Conservation (phyloP, 2,113 vertebrate species). For the Nerophis lumbriciformis region DNA sequence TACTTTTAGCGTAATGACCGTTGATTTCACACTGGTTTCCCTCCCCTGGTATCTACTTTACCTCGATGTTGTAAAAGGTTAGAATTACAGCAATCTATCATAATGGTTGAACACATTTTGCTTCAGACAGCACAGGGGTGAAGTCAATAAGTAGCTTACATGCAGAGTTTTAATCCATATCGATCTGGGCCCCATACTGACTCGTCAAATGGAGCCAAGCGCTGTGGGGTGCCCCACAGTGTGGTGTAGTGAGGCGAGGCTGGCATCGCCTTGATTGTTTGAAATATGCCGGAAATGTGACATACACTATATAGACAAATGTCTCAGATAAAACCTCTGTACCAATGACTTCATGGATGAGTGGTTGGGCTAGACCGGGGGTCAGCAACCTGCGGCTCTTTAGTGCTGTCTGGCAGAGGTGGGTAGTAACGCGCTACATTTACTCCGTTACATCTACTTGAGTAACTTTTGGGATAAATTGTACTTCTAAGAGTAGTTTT, state of each 20-base stretch:
- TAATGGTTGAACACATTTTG: conserved; percentile 17
- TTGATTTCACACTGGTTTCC: conserved; percentile 14
- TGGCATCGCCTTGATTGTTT: conserved; percentile 38
- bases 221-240: conserved; percentile 41
- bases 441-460: no score
- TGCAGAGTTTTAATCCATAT: conserved; percentile 65
- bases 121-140: conserved; percentile 13
- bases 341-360: neutral
- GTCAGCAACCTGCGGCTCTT: no score
- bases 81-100: conserved; percentile 15
- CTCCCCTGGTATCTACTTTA: conserved; percentile 9
- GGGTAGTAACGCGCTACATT: no score
- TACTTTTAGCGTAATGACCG: conserved; percentile 2
- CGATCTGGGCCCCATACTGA: conserved; percentile 59
- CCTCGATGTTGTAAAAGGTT: conserved; percentile 10
- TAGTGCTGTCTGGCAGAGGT: no score
- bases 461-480: no score
- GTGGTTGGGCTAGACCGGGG: neutral
- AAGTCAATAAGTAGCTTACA: conserved; percentile 32
- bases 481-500: no score
- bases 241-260: conserved; percentile 31
- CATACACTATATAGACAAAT: neutral
- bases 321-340: neutral
- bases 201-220: conserved; percentile 51
- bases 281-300: conserved; percentile 16